These are phyloP conservation scores for Sinocyclocheilus grahami DNA, from an alignment of 2,113 vertebrate species.

Conservation along the genomic window DNA sequence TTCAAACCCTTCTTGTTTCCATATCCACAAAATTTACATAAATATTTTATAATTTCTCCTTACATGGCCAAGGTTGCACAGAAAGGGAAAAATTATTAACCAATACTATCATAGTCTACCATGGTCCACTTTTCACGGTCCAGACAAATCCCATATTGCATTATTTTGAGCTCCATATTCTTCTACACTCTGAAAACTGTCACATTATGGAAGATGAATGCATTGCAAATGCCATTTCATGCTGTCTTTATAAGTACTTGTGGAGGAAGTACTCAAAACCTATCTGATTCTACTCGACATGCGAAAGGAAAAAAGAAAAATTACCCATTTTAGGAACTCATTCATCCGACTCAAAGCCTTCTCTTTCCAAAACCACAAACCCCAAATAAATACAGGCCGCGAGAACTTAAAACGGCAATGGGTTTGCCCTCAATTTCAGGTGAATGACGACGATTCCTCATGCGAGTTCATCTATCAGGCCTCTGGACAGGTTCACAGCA, in stretches of 20 bases:
- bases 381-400: conserved; percentile 23
- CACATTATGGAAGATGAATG: not conserved
- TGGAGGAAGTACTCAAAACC: conserved; percentile 3
- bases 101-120: not conserved
- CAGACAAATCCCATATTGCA: not conserved
- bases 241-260: not conserved
- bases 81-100: not conserved
- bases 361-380: conserved; percentile 30
- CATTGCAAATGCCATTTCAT: not conserved
- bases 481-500: conserved; percentile 42
- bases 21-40: not conserved
- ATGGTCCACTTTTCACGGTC: not conserved
- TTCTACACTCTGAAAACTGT: not conserved
- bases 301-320: conserved; percentile 8
- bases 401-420: conserved; percentile 23
- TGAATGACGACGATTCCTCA: conserved; percentile 26
- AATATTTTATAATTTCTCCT: not conserved
- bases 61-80: not conserved
- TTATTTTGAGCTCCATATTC: conserved; percentile 2
- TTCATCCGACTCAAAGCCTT: not conserved
- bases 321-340: not conserved
- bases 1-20: not conserved
- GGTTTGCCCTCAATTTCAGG: conserved; percentile 24
- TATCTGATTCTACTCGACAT: conserved; percentile 18
- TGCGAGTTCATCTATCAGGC: conserved; percentile 38